Evolutionary conservation across 2,797 vertebrate species (phyloP), one percentile per base, ranked within the genome.

Genomic region (Enteromius trimaculatus): DNA sequence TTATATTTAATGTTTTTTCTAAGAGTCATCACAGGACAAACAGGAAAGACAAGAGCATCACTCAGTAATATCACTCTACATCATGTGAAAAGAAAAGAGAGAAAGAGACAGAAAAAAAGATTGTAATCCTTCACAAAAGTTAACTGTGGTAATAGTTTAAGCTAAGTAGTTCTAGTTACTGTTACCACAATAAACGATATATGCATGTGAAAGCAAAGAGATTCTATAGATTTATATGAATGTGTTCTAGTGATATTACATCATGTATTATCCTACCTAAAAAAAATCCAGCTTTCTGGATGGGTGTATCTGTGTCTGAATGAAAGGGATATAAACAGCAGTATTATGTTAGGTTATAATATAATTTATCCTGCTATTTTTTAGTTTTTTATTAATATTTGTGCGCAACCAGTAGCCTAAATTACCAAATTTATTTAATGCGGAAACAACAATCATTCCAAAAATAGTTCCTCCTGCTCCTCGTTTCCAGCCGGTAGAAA

Each of bases 401-500:
- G 29, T 55, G 31, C 11, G 37, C 19, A 37, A 55, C 13, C 5
- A 51, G 31, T 37, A 53, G 29, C 29, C 3, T 2, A 49, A 71
- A 47, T 29, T 19, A 19, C 14, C 3, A 1, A 26, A 5, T 49
- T 29, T 71, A 10, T 51, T 19, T 51, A 49, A 49, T 5, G 17
- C 21, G 8, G 29, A 8, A 58, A 49, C 49, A 19, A 66, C 2
- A 53, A 26, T 13, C 11, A 10, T 14, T 14, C 26, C 19, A 14
- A 42, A 66, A 80, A 29, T 83, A 49, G 88, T 91, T 93, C 91
- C 91, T 92, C 89, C 86, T 11, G 3, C 9, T 0, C 42, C 0
- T 88, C 4, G 92, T 93, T 93, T 92, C 90, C 51, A 86, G 87
- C 88, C 92, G 92, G 90, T 85, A 87, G 86, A 68, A 86, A 83